phyloP scores from a whole-genome alignment of 2,888 invertebrate species.

The Oasisia sp. region DNA sequence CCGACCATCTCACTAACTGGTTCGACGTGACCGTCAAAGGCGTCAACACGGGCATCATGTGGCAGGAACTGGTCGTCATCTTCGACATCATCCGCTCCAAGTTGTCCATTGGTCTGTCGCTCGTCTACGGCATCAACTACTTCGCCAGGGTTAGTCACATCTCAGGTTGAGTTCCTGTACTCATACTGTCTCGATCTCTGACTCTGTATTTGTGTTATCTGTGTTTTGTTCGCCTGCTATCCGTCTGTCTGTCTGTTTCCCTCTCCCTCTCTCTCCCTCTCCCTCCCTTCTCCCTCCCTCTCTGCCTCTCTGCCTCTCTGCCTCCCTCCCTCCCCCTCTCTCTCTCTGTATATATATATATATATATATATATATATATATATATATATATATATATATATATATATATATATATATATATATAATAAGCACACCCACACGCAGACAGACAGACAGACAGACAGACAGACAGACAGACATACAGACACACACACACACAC shows the following conservation, averaged over 20 bases:
- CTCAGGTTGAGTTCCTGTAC: not conserved
- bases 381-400: no score
- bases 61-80: not conserved
- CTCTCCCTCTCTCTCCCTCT: no score
- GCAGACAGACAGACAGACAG: no score
- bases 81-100: not conserved
- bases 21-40: not conserved
- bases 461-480: no score
- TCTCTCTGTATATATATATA: no score
- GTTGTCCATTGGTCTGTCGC: not conserved
- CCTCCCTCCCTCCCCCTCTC: no score
- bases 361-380: no score
- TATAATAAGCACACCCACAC: no score
- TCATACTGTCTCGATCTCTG: not conserved
- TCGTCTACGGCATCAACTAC: conserved; percentile 9
- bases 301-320: no score
- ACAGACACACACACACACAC: no score
- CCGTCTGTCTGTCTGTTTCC: not conserved
- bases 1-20: not conserved
- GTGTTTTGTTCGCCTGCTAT: not conserved
- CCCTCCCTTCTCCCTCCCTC: no score
- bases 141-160: not conserved
- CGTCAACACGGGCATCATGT: not conserved
- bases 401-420: no score
- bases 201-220: not conserved